Base-by-base conservation (phyloP, 2,113 vertebrate genomes). In the Cynopterus brachyotis region DNA sequence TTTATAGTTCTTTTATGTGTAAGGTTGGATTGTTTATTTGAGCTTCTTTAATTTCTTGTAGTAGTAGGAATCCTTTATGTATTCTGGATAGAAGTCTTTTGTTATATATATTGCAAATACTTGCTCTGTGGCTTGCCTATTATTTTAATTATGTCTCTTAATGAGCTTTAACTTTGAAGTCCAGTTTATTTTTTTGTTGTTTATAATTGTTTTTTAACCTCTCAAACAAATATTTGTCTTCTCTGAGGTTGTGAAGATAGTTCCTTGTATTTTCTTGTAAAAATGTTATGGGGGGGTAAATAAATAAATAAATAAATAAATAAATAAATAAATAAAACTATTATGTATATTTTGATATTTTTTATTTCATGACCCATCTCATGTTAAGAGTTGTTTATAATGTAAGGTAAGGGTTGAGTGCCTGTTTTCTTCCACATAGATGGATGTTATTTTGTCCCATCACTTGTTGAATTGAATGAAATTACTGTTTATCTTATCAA, bases 151-250 rank as follows among this genome's bases (percentile, higher is more conserved):
- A 9, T 66, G 0, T 50, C 57, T 87, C 70, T 83, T 35, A 35
- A 19, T 45, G 42, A 84, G 32, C 50, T 70, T 95, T 87, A 53
- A 72, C 28, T 72, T 72, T 66, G 22, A 87, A 83, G n/a, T 81
- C 17, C 57, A 66, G 5, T 72, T 55, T 55, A 87, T 81, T 5
- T 22, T 72, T 75, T 55, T 88, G 95, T 92, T 57, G 40, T 92
- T 73, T 57, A 42, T 62, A 40, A 78, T 89, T 96, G 57, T 40
- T 92, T 96, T 83, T 89, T 76, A 75, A 82, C 12, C 30, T 91
- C 75, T 89, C 16, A 80, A 93, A 50, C 10, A 88, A 87, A 53
- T 85, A 67, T 72, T 62, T 93, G 22, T 26, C 22, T 89, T 66
- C 20, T 30, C 42, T 42, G 42, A 78, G 15, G 28, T 72, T 94